Conservation (phyloP, 2,113 vertebrate species). For the Thinocorus orbignyianus region DNA sequence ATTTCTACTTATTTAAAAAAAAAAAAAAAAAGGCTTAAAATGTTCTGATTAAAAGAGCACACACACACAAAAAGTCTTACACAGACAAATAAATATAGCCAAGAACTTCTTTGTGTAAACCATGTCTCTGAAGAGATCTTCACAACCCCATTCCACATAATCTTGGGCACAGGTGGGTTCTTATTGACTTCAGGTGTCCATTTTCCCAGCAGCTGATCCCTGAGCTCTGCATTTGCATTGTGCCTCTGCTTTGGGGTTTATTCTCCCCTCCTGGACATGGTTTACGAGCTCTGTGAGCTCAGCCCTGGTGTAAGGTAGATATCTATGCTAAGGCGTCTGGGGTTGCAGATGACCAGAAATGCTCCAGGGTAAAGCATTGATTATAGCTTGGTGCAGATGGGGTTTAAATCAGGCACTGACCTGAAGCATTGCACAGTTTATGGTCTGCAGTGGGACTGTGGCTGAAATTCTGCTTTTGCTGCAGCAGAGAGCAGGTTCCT, state of each 20-base stretch:
- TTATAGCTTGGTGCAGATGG: no score
- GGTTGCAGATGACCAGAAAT: background rate
- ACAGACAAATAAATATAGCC: accelerated
- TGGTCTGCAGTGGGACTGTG: no score
- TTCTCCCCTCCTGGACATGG: background rate
- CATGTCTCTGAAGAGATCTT: accelerated
- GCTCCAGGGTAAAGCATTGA: background rate
- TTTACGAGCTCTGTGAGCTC: background rate
- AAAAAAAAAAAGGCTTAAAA: no score
- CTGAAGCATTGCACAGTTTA: accelerated
- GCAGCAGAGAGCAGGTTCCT: background rate
- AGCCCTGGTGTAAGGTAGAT: background rate
- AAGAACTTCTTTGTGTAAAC: background rate
- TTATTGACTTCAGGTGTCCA: background rate
- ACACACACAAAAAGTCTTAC: accelerated
- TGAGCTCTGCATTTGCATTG: accelerated
- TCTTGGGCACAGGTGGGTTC: background rate
- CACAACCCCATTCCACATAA: accelerated
- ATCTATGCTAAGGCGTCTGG: background rate
- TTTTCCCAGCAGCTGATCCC: background rate
- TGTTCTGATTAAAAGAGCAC: background rate
- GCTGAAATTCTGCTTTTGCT: background rate
- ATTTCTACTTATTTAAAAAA: background rate
- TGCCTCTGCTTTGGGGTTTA: background rate
- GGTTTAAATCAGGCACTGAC: background rate